Evolutionary conservation across 2,113 vertebrate species (phyloP).

Genomic region (Sylvia atricapilla): DNA sequence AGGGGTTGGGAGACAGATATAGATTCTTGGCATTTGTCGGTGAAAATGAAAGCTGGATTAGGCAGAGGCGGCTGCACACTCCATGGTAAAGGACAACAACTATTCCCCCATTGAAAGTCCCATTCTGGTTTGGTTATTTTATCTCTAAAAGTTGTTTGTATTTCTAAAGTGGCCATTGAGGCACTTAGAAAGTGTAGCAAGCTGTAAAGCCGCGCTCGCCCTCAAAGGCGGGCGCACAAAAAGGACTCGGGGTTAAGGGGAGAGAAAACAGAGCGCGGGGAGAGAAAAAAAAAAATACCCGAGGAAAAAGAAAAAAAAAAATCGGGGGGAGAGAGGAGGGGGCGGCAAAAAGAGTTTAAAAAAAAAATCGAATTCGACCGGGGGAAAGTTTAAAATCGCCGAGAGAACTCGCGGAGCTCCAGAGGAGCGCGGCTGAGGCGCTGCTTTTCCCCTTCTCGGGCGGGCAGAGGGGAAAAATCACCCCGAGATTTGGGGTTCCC

Average conservation of each 20-base stretch:
- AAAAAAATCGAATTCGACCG: conserved; percentile 13
- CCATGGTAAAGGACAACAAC: conserved; percentile 86
- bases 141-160: conserved; percentile 84
- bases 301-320: neutral
- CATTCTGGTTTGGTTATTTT: conserved; percentile 79
- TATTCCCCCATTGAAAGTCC: conserved; percentile 80
- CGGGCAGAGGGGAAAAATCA: neutral
- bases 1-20: conserved; percentile 85
- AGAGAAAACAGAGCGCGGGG: conserved; percentile 16
- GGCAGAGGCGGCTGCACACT: conserved; percentile 86
- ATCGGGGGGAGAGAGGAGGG: neutral
- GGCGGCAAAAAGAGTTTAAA: neutral
- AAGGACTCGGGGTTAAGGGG: neutral
- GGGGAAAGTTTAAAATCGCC: conserved; percentile 32
- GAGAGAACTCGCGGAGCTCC: neutral
- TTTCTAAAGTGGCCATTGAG: conserved; percentile 79
- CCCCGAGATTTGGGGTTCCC: neutral
- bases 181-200: conserved; percentile 62
- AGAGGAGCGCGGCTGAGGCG: neutral
- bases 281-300: neutral
- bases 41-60: conserved; percentile 97
- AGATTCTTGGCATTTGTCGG: conserved; percentile 94
- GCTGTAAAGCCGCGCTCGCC: conserved; percentile 29
- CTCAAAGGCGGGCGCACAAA: neutral
- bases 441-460: neutral